Conservation (phyloP, 2,797 vertebrate genomes). For the Brotula barbata region DNA sequence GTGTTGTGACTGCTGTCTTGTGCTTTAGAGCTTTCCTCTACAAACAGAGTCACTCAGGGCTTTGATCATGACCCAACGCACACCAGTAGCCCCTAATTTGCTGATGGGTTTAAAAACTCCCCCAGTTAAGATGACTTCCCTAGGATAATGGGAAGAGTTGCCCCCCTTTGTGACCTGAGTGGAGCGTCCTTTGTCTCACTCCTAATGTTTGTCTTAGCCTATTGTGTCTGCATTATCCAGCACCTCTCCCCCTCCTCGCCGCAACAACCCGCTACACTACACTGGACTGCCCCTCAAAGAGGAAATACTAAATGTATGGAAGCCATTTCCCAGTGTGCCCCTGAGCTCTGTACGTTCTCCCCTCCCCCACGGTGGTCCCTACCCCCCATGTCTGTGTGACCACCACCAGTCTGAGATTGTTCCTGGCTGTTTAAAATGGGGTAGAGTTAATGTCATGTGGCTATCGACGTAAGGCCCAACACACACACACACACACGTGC, state of each 20-base stretch:
- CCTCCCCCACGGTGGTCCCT: slow-evolving; percentile 19
- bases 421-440: slow-evolving; percentile 55
- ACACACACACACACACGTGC: slow-evolving; percentile 6
- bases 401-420: slow-evolving; percentile 52
- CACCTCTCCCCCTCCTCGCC: slow-evolving; percentile 47
- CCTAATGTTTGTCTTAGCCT: slow-evolving; percentile 87
- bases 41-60: slow-evolving; percentile 49
- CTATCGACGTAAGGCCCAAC: slow-evolving; percentile 32
- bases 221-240: slow-evolving; percentile 80
- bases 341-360: slow-evolving; percentile 43
- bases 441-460: slow-evolving; percentile 55
- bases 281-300: slow-evolving; percentile 51
- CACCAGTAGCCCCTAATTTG: slow-evolving; percentile 66
- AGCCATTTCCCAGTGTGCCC: slow-evolving; percentile 74
- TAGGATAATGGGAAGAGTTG: slow-evolving; percentile 77
- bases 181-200: slow-evolving; percentile 83
- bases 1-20: slow-evolving; percentile 56
- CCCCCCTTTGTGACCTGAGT: slow-evolving; percentile 65
- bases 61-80: slow-evolving; percentile 67
- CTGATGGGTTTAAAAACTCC: slow-evolving; percentile 69
- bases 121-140: slow-evolving; percentile 76
- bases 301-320: slow-evolving; percentile 82
- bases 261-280: slow-evolving; percentile 43
- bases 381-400: slow-evolving; percentile 34
- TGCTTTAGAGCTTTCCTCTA: slow-evolving; percentile 50